phyloP scores from a whole-genome alignment of 2,797 vertebrate species.

The Melopsittacus undulatus region DNA sequence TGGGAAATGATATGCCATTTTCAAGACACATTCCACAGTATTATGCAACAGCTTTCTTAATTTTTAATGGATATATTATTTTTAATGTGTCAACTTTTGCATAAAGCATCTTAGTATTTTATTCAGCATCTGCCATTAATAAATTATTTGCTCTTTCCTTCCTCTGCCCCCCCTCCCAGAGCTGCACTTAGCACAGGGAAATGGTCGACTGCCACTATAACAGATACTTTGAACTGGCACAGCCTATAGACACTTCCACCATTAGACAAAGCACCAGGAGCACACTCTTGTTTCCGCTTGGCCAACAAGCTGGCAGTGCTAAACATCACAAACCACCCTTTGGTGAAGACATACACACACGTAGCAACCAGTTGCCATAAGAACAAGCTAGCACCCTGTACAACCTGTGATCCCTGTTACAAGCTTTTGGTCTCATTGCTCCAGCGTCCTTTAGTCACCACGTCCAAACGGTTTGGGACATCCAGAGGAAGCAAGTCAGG shows the following conservation, averaged over 20 bases:
- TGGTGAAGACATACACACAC: not conserved
- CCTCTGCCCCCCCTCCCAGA: not conserved
- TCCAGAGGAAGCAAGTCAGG: not conserved
- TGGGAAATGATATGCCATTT: slow-evolving; percentile 39
- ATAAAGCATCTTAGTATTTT: slow-evolving; percentile 69
- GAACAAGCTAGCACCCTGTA: slow-evolving; percentile 25
- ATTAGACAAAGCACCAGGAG: slow-evolving; percentile 15
- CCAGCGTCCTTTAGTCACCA: not conserved
- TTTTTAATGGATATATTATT: slow-evolving; percentile 51
- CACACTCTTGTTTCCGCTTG: not conserved
- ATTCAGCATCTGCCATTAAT: slow-evolving; percentile 60
- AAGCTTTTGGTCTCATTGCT: not conserved
- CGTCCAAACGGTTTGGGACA: not conserved
- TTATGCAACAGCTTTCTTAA: slow-evolving; percentile 49
- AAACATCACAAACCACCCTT: not conserved
- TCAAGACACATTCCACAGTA: slow-evolving; percentile 48
- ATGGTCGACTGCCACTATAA: slow-evolving; percentile 50
- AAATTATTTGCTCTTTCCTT: slow-evolving; percentile 41
- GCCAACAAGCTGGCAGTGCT: not conserved
- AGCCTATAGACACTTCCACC: not conserved
- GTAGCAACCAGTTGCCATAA: not conserved
- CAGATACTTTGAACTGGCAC: slow-evolving; percentile 47
- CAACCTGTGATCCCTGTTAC: not conserved
- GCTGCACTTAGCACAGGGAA: slow-evolving; percentile 28
- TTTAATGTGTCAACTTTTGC: slow-evolving; percentile 48